Evolutionary conservation across 1,140 invertebrate species (phyloP).

Genomic region (Episyrphus balteatus): DNA sequence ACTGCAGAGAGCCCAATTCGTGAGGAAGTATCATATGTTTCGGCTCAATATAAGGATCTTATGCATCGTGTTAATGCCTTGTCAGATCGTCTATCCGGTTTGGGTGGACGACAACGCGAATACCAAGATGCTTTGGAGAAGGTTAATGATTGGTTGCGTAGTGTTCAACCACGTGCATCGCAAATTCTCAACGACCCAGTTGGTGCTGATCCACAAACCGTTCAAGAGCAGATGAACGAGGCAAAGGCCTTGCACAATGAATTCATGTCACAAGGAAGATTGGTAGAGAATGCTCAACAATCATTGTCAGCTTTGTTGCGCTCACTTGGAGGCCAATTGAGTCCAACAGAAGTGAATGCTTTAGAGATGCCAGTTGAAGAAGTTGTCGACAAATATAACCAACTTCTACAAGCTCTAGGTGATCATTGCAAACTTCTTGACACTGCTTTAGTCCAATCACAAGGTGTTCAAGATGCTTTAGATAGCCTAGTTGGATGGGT

Average conservation of each 20-base stretch:
- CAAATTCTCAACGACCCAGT: conserved; percentile 68
- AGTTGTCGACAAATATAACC: conserved; percentile 64
- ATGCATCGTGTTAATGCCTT: conserved; percentile 69
- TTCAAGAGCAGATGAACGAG: conserved; percentile 76
- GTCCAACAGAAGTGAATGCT: conserved; percentile 60
- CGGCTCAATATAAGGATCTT: conserved; percentile 62
- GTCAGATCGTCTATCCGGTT: conserved; percentile 62
- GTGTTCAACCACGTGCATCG: conserved; percentile 64
- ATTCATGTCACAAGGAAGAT: conserved; percentile 68
- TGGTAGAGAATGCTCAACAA: conserved; percentile 63
- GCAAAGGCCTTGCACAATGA: conserved; percentile 80
- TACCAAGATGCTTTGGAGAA: conserved; percentile 76
- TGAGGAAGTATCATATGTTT: conserved; percentile 58
- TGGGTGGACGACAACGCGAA: conserved; percentile 66
- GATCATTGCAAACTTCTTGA: conserved; percentile 77
- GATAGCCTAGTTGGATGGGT: conserved; percentile 79
- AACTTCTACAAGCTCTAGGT: conserved; percentile 56
- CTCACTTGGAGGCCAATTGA: conserved; percentile 67
- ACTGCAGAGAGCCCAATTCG: conserved; percentile 57
- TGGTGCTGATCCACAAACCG: conserved; percentile 72
- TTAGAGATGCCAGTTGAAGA: conserved; percentile 69
- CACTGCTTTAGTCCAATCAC: conserved; percentile 79
- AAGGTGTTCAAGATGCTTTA: conserved; percentile 87
- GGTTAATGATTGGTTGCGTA: conserved; percentile 69
- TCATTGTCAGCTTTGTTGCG: conserved; percentile 58